Evolutionary conservation across 2,888 invertebrate species (phyloP), one percentile per base, ranked within the genome.

Genomic region (Protophormia terraenovae): DNA sequence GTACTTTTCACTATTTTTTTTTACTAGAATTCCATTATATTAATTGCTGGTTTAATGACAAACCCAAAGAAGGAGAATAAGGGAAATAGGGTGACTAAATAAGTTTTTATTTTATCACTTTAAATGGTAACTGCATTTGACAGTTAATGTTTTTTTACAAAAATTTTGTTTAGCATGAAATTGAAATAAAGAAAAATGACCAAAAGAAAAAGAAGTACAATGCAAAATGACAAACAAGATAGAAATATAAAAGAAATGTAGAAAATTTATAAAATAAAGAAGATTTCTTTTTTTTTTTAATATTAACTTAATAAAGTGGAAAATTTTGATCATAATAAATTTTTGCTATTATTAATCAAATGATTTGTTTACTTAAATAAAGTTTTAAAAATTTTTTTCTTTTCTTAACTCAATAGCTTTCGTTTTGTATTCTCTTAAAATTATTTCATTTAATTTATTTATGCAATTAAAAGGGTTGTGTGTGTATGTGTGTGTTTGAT

Each of bases 21-120:
- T n/a, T 76, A 45, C 10, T 38, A 73, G 77, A 73, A 81, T 69
- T 77, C 77, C 81, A 81, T 81, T 78, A 81, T 67, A 84, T 84
- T 84, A 84, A 84, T 84, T 84, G 84, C 77, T 73, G 77, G 77
- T 27, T 81, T 84, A 81, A 84, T 84, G 77, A 64, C 73, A 78
- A 66, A 16, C 7, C n/a, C 3, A 32, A 62, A 14, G 14, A 41
- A 24, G 41, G 29, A 14, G 62, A 8, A 19, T 7, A 55, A 69
- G n/a, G 32, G 45, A 35, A 35, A 66, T 55, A 50, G 47, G 67
- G 29, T 55, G 32, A 35, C 29, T 22, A 38, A 27, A 79, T 16
- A 79, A 75, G n/a, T 64, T 73, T 71, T 64, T 73, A 81, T 73
- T 71, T 64, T 73, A 81, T 78, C 77, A 73, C 32, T 73, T 73